A percentile compares a stretch with the other conserved stretches of the same genome.
These are phyloP conservation scores for Spheniscus mendiculus DNA, from an alignment of 2,113 vertebrate species.

Conservation along the genomic window DNA sequence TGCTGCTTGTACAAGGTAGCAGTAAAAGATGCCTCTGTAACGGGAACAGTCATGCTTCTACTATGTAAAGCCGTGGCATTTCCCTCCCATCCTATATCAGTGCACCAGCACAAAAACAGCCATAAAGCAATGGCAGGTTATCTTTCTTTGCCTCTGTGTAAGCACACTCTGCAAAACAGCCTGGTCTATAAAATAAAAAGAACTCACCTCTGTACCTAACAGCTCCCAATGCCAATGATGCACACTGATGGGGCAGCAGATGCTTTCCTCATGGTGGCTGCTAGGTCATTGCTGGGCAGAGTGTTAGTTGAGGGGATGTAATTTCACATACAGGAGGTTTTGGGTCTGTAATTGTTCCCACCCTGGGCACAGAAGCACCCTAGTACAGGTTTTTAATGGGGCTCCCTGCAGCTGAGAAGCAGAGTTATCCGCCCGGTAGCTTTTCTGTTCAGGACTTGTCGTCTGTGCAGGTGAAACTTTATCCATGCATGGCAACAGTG, in stretches of 20 bases:
- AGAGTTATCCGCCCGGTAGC: neutral
- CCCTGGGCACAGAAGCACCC: neutral
- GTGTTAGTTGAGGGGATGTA: neutral
- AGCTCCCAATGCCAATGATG: accelerated
- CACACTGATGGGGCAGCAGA: neutral
- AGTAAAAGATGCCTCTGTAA: neutral
- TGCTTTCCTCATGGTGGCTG: neutral
- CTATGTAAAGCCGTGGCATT: neutral
- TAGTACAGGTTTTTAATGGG: neutral
- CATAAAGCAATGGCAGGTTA: neutral
- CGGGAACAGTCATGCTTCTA: neutral
- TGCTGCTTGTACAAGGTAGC: neutral
- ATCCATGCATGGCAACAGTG: too few species aligned
- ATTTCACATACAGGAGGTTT: neutral
- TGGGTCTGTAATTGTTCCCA: neutral
- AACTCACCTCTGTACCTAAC: neutral
- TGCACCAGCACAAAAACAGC: neutral
- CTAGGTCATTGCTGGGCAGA: neutral
- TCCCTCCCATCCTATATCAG: neutral
- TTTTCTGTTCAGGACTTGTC: neutral
- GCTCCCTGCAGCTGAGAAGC: neutral
- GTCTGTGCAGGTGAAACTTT: accelerated
- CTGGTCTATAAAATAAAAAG: neutral
- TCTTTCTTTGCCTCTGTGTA: neutral
- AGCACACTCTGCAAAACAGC: neutral